Evolutionary conservation across 2,888 invertebrate genomes (phyloP).

Genomic region (Anthrax anthrax): DNA sequence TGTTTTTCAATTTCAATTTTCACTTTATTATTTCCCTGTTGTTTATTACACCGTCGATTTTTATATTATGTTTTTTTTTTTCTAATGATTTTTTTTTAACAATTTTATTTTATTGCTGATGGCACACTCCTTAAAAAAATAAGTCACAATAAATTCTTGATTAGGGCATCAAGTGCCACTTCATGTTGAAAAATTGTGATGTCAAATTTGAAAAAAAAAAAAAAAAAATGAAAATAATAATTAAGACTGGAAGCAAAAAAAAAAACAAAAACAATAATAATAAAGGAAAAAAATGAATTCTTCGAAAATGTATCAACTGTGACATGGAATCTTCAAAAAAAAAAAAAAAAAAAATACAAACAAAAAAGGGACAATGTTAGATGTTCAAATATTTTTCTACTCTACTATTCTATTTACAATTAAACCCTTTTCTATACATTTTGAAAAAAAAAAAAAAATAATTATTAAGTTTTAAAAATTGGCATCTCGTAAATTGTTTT

Average conservation of each 20-base stretch:
- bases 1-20: no score
- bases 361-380: no score
- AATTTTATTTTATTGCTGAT: background rate
- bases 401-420: background rate
- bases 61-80: background rate
- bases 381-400: no score
- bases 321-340: background rate
- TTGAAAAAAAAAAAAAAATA: no score
- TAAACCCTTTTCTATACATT: background rate
- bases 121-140: conserved; percentile 7
- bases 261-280: background rate
- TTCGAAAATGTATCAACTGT: background rate
- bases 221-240: background rate
- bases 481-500: background rate
- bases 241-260: no score
- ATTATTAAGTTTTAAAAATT: background rate
- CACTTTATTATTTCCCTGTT: no score
- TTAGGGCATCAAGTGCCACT: conserved; percentile 7
- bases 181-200: conserved; percentile 3
- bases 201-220: conserved; percentile 4
- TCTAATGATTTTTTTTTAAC: background rate
- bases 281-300: background rate
- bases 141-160: conserved; percentile 8
- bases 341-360: background rate
- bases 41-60: no score